Evolutionary conservation across 2,797 vertebrate genomes (phyloP).

Genomic region (Perodicticus potto): DNA sequence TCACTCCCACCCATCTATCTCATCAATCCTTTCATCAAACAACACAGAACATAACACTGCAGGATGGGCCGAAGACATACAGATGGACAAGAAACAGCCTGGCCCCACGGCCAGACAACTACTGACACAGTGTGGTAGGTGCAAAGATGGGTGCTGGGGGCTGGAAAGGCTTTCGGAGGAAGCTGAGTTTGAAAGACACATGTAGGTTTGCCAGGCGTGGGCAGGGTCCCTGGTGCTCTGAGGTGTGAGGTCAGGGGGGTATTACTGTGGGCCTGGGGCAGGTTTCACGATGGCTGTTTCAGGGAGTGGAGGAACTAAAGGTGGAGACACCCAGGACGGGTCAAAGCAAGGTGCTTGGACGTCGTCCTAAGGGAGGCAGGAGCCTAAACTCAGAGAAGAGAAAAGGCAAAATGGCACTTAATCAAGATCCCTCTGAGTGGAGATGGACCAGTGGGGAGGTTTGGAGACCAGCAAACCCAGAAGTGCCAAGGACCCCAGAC

Average conservation of each 20-base stretch:
- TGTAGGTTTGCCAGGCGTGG: not conserved
- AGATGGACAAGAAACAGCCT: not conserved
- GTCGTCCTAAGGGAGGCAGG: not conserved
- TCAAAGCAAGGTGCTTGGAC: not conserved
- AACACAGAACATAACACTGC: not conserved
- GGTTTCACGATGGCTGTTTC: not conserved
- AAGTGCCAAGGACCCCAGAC: not conserved
- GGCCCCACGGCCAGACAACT: not conserved
- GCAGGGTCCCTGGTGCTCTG: not conserved
- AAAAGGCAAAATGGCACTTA: not conserved
- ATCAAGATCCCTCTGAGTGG: not conserved
- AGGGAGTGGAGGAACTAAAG: not conserved
- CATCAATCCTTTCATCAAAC: not conserved
- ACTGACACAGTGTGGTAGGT: too few species aligned
- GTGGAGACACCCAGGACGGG: not conserved
- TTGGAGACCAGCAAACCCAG: not conserved
- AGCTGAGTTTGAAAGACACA: not conserved
- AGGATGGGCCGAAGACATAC: not conserved
- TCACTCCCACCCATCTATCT: not conserved
- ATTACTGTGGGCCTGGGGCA: not conserved
- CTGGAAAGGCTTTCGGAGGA: not conserved
- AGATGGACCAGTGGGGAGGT: not conserved
- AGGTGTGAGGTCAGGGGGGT: not conserved
- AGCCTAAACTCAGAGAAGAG: not conserved
- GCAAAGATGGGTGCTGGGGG: not conserved